Percentiles rank a stretch among this genome's conserved stretches.
Evolutionary conservation across 2,113 vertebrate species (phyloP).

Genomic region (Hymenochirus boettgeri): DNA sequence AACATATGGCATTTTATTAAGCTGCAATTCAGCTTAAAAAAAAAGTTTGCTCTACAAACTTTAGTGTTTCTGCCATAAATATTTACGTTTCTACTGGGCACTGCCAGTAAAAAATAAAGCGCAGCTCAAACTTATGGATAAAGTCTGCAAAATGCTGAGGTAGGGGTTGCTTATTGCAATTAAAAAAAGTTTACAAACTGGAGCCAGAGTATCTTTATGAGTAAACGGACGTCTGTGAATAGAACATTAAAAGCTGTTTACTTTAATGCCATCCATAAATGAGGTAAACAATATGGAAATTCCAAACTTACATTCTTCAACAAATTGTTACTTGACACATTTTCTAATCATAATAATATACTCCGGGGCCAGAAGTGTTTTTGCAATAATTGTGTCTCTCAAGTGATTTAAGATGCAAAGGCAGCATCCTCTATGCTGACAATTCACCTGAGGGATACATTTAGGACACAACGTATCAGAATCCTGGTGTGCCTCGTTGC

Average conservation of each 20-base stretch:
- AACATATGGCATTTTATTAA: conserved; percentile 27
- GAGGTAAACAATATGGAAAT: conserved; percentile 42
- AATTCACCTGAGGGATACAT: conserved; percentile 41
- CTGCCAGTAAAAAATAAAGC: conserved; percentile 17
- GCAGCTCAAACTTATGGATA: conserved; percentile 9
- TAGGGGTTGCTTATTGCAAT: conserved; percentile 16
- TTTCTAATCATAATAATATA: conserved; percentile 43
- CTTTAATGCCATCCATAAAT: conserved; percentile 41
- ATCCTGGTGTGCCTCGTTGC: conserved; percentile 42
- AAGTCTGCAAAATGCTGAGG: conserved; percentile 30
- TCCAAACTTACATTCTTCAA: conserved; percentile 37
- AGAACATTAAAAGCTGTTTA: conserved; percentile 42
- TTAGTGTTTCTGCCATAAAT: background rate
- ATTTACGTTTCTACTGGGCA: conserved; percentile 13
- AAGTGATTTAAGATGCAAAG: conserved; percentile 43
- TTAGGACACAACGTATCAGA: conserved; percentile 41
- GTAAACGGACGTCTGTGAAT: conserved; percentile 36
- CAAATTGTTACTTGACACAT: conserved; percentile 43
- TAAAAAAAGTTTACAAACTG: conserved; percentile 29
- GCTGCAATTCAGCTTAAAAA: conserved; percentile 51
- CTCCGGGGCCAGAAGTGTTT: conserved; percentile 35
- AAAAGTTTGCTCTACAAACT: conserved; percentile 23
- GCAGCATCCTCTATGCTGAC: conserved; percentile 37
- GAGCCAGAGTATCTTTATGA: conserved; percentile 27
- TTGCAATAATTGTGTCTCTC: conserved; percentile 42